These are phyloP conservation scores for Alligator mississippiensis DNA, from an alignment of 2,113 vertebrate genomes.

Conservation along the genomic window DNA sequence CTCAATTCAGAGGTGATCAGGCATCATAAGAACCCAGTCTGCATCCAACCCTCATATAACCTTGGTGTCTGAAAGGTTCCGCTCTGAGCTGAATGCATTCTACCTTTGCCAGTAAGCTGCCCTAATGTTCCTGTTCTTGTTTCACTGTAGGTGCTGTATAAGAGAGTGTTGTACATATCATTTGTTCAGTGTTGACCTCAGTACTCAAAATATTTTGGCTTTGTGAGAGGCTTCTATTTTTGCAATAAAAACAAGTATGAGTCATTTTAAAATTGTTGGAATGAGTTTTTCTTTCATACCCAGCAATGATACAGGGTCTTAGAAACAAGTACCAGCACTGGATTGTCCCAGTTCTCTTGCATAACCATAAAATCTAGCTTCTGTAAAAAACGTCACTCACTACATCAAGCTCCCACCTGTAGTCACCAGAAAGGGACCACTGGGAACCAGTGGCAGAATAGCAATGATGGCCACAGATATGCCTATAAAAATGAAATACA, in stretches of 20 bases:
- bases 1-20: background rate
- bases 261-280: background rate
- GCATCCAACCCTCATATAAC: background rate
- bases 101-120: background rate
- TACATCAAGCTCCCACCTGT: background rate
- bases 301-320: background rate
- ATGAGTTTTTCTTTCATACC: background rate
- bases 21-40: background rate
- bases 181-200: background rate
- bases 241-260: constrained; percentile 1
- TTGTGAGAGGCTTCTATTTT: constrained; percentile 18
- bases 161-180: background rate
- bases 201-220: background rate
- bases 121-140: background rate
- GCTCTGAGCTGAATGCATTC: background rate
- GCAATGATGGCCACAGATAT: background rate
- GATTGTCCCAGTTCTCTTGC: background rate
- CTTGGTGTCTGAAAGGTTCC: background rate
- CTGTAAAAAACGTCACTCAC: background rate
- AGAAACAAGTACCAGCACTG: background rate
- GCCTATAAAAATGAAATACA: background rate
- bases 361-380: background rate
- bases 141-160: background rate
- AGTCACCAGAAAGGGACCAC: background rate
- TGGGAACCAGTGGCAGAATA: background rate